Evolutionary conservation across 2,113 vertebrate species (phyloP).

Genomic region (Panthera leo): DNA sequence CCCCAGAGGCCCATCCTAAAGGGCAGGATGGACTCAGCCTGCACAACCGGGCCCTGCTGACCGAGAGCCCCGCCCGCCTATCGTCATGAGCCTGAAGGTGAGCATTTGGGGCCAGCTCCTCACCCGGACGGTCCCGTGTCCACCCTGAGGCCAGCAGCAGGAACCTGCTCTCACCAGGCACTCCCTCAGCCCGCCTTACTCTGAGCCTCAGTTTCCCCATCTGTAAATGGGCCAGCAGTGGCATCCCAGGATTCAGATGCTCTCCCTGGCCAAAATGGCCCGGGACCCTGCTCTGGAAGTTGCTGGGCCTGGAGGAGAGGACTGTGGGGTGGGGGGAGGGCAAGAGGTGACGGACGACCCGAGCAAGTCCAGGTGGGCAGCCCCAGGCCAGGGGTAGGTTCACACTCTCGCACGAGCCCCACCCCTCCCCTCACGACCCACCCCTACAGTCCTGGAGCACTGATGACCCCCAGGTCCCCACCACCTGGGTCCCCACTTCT

Average conservation of each 20-base stretch:
- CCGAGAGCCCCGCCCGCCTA: background rate
- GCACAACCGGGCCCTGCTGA: background rate
- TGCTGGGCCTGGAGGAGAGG: background rate
- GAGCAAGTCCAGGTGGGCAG: background rate
- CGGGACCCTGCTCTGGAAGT: background rate
- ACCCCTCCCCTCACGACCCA: too few species aligned
- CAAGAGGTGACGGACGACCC: too few species aligned
- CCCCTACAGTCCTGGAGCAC: background rate
- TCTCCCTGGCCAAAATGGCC: background rate
- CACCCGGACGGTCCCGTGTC: rapidly evolving
- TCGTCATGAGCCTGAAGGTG: rapidly evolving
- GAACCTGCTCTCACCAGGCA: background rate
- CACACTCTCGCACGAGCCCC: background rate
- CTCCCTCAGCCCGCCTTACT: too few species aligned
- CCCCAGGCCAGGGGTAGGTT: background rate
- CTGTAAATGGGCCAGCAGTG: background rate
- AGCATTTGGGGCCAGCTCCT: background rate
- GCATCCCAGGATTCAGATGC: rapidly evolving
- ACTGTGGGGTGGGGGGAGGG: rapidly evolving
- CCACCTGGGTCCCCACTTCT: background rate
- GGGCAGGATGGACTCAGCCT: background rate
- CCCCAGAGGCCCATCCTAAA: background rate
- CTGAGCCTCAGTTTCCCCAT: background rate
- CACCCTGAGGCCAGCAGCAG: rapidly evolving
- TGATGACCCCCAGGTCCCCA: background rate